Evolutionary conservation across 2,113 vertebrate genomes (phyloP).

Genomic region (Nanorana parkeri): DNA sequence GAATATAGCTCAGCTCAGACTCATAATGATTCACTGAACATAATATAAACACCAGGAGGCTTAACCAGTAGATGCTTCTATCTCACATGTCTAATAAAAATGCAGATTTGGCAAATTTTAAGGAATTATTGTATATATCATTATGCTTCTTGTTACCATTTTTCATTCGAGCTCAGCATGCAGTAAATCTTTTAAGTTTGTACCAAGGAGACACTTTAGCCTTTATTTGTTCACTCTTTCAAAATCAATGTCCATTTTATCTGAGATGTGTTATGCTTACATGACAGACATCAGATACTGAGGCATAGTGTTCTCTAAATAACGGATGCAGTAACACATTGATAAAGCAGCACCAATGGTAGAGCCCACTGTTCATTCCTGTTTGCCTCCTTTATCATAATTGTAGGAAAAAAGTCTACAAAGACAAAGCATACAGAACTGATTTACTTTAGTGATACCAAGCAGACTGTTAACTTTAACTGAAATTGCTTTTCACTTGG

Average conservation of each 20-base stretch:
- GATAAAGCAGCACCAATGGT: conserved; percentile 62
- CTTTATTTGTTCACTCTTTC: conserved; percentile 21
- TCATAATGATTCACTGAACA: no score
- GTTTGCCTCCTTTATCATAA: conserved; percentile 65
- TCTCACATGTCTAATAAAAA: no score
- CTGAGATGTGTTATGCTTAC: conserved; percentile 34
- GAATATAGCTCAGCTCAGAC: no score
- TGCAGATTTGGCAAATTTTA: no score
- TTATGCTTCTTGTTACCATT: not conserved
- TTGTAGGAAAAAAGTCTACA: conserved; percentile 66
- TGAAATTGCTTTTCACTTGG: conserved; percentile 62
- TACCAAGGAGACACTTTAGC: not conserved
- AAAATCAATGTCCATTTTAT: conserved; percentile 51
- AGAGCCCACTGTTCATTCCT: conserved; percentile 65
- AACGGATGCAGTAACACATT: conserved; percentile 56
- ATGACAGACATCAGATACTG: conserved; percentile 57
- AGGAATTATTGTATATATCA: no score
- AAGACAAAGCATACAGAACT: conserved; percentile 59
- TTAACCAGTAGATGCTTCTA: no score
- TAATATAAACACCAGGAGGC: no score
- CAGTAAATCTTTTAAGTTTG: not conserved
- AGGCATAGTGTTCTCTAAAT: conserved; percentile 58
- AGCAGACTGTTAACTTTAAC: conserved; percentile 61
- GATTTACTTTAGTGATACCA: conserved; percentile 63
- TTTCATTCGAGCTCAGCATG: not conserved